Base-by-base conservation (phyloP, 2,113 vertebrate species). In the Herpetotheres cachinnans region DNA sequence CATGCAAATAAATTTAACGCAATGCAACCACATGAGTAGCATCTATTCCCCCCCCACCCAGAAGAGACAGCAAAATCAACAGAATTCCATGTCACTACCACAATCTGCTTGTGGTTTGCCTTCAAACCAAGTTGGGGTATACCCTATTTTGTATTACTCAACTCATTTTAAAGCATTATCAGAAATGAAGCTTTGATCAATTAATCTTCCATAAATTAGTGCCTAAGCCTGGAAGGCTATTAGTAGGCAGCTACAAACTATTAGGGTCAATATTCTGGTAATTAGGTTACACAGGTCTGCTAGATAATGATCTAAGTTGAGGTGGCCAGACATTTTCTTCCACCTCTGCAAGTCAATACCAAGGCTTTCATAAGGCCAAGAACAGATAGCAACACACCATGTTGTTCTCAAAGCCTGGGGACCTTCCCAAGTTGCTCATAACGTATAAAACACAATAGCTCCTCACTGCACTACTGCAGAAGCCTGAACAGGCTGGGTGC, bases 31-130 rank as follows among this genome's bases (percentile, higher is more conserved):
- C 82, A 95, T 8, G 19, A 90, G 71, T 50, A 90, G 74, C 46
- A 83, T 16, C 69, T 67, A 55, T 25, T 13, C 38, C 85, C 72
- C 72, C 94, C 79, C 95, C 88, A 73, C 7, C 86, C 79, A 94
- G 88, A 69, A 88, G 26, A 91, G 86, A 92, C 92, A 95, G 76
- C 72, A 89, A 91, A 92, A 94, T 95, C 93, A 94, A 96, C 82
- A 88, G 66, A 93, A 81, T 42, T 92, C 88, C 92, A 89, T 70
- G 92, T 93, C 88, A 67, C 55, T 61, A 72, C 78, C 85, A 78
- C 97, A 73, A 96, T 95, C 88, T 90, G 63, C 38, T 81, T 92
- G 92, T 52, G 95, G 95, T 78, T 94, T 96, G 85, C 86, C 90
- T 95, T 93, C 82, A 93, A 67, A 95, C 85, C 92, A 95, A 83